Evolutionary conservation across 2,888 invertebrate species (phyloP), one percentile per base, ranked within the genome.

Genomic region (Ditula angustiorana): DNA sequence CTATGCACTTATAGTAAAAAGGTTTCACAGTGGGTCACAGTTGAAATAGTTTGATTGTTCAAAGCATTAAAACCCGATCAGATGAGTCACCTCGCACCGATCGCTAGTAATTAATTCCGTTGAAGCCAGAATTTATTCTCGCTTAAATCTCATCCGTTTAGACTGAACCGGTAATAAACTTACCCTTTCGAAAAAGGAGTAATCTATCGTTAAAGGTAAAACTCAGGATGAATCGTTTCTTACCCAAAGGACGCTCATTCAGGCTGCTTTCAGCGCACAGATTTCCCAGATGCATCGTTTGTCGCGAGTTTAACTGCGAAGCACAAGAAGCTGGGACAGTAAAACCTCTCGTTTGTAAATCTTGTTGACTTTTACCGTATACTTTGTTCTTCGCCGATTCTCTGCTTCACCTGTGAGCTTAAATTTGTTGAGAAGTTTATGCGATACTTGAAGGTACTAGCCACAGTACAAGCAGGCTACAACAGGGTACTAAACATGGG

Each of bases 231-330:
- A 58, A 64, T 64, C 58, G 64, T 21, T 52, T 16, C 55, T 55
- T 53, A 60, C 55, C 61, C 65, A 41, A 30, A 37, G 65, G 65
- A 61, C 60, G 47, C 23, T 30, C 60, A 61, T 55, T 55, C 60
- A 55, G 47, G 55, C 24, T 49, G 60, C 74, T 75, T 74, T 79
- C 67, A 71, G 69, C 61, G 71, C 75, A 75, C 72, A 84, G 84
- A 86, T 86, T 86, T 86, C 85, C 86, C 85, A 80, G 79, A 72
- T 74, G 86, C 77, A 75, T 80, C 82, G 82, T 86, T 83, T 80
- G 77, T 83, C 77, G 75, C 69, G 75, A 73, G 76, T 81, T 81
- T 80, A 79, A 80, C 78, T 78, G 69, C 76, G 75, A 80, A 82
- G 80, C 78, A 80, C 71, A 72, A 76, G 75, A 73, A 73, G 70